These are phyloP conservation scores for Dendrocopos noguchii DNA, from an alignment of 2,113 vertebrate species.

Conservation along the genomic window DNA sequence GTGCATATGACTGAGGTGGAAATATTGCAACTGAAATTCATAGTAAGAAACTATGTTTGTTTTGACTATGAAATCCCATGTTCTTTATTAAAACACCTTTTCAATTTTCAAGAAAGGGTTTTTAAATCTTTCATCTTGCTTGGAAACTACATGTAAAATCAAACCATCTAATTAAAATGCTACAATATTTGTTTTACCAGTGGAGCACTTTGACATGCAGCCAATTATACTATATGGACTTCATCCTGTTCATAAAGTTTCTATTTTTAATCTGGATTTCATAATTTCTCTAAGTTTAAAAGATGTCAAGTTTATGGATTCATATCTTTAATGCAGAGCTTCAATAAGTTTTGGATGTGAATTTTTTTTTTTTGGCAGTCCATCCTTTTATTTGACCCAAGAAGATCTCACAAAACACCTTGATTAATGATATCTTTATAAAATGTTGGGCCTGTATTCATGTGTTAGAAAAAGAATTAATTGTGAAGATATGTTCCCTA, in stretches of 20 bases:
- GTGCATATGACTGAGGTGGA: background rate
- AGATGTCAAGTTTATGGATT: background rate
- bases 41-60: background rate
- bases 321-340: background rate
- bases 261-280: background rate
- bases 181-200: background rate
- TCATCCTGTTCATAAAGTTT: background rate
- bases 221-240: background rate
- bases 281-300: background rate
- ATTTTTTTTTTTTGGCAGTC: background rate
- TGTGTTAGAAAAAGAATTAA: background rate
- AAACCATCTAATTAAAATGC: background rate
- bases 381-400: background rate
- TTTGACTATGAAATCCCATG: background rate
- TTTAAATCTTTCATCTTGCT: background rate
- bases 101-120: background rate
- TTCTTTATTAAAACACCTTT: background rate
- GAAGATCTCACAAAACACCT: background rate
- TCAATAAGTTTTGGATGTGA: background rate
- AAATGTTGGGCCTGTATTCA: background rate
- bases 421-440: background rate
- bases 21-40: background rate
- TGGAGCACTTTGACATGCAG: background rate
- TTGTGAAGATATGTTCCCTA: background rate
- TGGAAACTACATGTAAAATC: background rate